phyloP scores from a whole-genome alignment of 2,113 vertebrate species.

The Stomatorhinus ivindoensis region DNA sequence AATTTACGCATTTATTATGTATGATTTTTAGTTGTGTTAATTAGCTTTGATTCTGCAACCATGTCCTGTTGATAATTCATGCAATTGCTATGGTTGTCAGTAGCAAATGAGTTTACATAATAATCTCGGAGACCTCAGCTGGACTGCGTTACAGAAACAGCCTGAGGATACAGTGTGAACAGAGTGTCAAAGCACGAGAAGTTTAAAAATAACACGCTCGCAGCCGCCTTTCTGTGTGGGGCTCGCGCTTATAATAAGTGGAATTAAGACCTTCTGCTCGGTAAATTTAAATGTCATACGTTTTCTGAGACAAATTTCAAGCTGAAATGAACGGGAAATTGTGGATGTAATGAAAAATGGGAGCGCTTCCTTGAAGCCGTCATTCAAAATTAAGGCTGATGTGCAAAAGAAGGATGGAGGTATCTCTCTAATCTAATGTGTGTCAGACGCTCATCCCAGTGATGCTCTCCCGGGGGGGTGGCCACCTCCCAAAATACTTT shows the following conservation, averaged over 20 bases:
- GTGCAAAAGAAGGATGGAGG: not conserved
- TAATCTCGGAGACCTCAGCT: not conserved
- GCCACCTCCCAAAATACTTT: not conserved
- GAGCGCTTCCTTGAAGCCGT: not conserved
- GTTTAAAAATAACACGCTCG: not conserved
- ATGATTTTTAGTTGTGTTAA: not conserved
- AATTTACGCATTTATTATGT: not conserved
- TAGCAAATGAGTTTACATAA: constrained; percentile 7
- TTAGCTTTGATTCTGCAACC: constrained; percentile 4
- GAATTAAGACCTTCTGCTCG: constrained; percentile 1
- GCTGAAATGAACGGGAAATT: not conserved
- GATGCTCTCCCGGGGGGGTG: not conserved
- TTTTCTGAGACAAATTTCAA: constrained; percentile 1
- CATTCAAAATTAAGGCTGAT: not conserved
- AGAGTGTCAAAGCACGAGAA: constrained; percentile 1
- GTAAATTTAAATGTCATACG: not conserved
- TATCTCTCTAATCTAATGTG: not conserved
- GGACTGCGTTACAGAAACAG: not conserved
- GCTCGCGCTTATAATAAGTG: too few relatives aligned
- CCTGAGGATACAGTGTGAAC: not conserved
- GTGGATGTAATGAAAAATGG: not conserved
- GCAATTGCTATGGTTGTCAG: not conserved
- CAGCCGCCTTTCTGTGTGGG: not conserved
- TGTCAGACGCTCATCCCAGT: not conserved
- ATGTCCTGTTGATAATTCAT: not conserved